These are phyloP conservation scores for Corvus moneduloides DNA, from an alignment of 2,113 vertebrate genomes.

Conservation along the genomic window DNA sequence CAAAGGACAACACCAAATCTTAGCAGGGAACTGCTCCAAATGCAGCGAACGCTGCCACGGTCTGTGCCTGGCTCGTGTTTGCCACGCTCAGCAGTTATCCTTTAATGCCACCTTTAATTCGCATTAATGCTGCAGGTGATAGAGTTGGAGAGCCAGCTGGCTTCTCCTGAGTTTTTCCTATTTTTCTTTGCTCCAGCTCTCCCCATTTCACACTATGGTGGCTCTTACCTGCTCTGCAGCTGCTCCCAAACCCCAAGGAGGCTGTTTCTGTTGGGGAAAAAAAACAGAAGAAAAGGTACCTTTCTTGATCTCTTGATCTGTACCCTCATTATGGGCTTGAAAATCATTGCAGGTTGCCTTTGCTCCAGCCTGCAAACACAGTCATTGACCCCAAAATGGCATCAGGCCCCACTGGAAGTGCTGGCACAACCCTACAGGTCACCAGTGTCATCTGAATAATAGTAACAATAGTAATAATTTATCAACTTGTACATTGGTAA, in stretches of 20 bases:
- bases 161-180: background rate
- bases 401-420: background rate
- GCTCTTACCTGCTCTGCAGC: background rate
- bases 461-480: background rate
- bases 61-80: background rate
- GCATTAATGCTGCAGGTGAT: background rate
- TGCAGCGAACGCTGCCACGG: rapidly evolving
- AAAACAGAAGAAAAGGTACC: background rate
- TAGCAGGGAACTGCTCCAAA: background rate
- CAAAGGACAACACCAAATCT: rapidly evolving
- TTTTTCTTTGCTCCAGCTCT: background rate
- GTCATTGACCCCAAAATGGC: background rate
- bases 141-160: background rate
- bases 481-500: background rate
- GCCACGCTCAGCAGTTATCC: rapidly evolving
- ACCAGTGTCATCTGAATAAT: background rate
- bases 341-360: background rate
- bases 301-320: background rate
- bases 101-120: background rate
- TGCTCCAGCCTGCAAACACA: background rate
- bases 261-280: background rate
- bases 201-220: background rate
- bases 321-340: background rate
- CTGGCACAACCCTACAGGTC: background rate
- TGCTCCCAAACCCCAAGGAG: background rate